phyloP scores from a whole-genome alignment of 2,888 invertebrate species.

The Ametastegia equiseti region DNA sequence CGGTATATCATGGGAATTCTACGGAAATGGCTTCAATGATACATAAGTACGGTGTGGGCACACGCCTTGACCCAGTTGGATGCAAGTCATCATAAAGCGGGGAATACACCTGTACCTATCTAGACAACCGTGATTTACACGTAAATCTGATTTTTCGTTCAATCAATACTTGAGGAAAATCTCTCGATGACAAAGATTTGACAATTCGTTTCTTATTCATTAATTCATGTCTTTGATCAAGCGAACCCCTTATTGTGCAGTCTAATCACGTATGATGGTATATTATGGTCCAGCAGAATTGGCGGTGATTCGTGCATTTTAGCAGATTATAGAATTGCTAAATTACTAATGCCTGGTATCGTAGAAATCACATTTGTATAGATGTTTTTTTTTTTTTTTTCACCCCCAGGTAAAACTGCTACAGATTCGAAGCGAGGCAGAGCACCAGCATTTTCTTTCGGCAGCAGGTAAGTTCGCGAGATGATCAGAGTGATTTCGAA shows the following conservation, averaged over 20 bases:
- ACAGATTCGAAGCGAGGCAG: slow-evolving; percentile 87
- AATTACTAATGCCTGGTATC: background rate
- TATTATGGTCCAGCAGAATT: no score
- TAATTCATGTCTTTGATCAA: background rate
- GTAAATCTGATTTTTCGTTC: background rate
- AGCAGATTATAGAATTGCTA: background rate
- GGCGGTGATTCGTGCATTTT: no score
- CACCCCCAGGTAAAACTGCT: slow-evolving; percentile 83
- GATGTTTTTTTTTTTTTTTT: slow-evolving; percentile 38
- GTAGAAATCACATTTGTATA: background rate
- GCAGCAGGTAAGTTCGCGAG: slow-evolving; percentile 77
- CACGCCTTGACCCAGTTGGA: slow-evolving; percentile 34
- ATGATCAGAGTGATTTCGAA: slow-evolving; percentile 3
- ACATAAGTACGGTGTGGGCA: background rate
- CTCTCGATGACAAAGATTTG: background rate
- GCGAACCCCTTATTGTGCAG: background rate
- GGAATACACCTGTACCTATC: no score
- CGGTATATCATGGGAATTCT: slow-evolving; percentile 23
- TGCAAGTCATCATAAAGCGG: background rate
- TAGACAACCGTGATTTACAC: slow-evolving; percentile 7
- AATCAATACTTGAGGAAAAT: background rate
- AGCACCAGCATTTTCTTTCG: slow-evolving; percentile 91
- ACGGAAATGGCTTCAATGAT: slow-evolving; percentile 30
- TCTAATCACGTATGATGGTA: no score
- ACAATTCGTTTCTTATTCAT: background rate